Evolutionary conservation across 2,888 invertebrate species (phyloP).

Genomic region (Camponotus fellah): DNA sequence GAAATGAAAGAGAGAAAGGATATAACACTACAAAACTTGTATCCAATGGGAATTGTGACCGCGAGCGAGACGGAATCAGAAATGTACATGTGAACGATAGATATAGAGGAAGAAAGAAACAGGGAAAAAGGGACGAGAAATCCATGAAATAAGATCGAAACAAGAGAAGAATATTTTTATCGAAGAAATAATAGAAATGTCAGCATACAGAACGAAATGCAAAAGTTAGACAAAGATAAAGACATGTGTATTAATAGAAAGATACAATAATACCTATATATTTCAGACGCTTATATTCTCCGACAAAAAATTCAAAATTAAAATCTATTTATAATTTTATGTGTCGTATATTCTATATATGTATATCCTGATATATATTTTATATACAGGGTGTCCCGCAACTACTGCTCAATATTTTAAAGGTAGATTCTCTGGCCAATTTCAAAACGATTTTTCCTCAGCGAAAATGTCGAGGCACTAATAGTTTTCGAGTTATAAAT

Average conservation of each 20-base stretch:
- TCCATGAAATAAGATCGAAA: not conserved
- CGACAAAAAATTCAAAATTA: not conserved
- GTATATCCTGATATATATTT: not conserved
- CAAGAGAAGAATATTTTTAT: not conserved
- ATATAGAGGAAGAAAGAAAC: not conserved
- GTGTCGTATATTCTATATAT: not conserved
- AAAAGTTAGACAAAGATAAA: not conserved
- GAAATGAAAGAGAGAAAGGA: not conserved
- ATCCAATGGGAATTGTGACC: not conserved
- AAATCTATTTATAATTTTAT: not conserved
- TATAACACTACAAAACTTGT: not conserved
- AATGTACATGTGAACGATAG: not conserved
- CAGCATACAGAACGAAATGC: not conserved
- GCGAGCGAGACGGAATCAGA: slow-evolving; percentile 8
- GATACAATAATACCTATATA: not conserved
- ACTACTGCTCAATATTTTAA: too few relatives aligned
- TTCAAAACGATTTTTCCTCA: too few relatives aligned
- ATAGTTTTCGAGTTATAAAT: too few relatives aligned
- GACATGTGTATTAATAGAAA: not conserved
- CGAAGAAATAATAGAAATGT: not conserved
- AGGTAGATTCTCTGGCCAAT: too few relatives aligned
- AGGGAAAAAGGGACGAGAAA: not conserved
- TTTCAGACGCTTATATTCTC: not conserved
- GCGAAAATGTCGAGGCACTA: too few relatives aligned
- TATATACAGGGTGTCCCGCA: too few relatives aligned